These are phyloP conservation scores for Calameuta filiformis DNA, from an alignment of 2,888 invertebrate species.

Conservation along the genomic window DNA sequence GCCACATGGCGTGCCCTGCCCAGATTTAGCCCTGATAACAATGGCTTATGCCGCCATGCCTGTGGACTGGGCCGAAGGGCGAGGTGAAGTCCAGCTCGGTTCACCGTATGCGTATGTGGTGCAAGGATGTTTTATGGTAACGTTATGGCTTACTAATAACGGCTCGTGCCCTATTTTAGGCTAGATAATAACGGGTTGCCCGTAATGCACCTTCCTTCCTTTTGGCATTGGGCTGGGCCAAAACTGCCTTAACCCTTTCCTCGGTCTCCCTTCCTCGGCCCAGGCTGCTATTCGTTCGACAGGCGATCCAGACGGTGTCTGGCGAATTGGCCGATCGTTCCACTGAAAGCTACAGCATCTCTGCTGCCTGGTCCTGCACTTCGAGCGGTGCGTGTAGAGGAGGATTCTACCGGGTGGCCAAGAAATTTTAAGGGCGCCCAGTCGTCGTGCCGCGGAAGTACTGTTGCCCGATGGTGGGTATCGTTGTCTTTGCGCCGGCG, in stretches of 20 bases:
- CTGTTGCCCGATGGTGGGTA: no score
- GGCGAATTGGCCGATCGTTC: no score
- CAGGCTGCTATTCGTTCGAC: conserved; percentile 23
- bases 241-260: conserved; percentile 11
- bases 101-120: background rate
- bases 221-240: background rate
- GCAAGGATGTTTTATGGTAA: conserved; percentile 41
- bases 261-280: conserved; percentile 8
- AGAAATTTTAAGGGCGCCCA: no score
- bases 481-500: no score
- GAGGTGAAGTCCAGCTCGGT: background rate
- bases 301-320: conserved; percentile 1
- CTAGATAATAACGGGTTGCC: conserved; percentile 37
- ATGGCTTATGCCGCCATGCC: conserved; percentile 23
- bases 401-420: no score
- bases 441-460: no score
- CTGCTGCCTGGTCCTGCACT: no score
- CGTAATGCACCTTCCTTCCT: background rate
- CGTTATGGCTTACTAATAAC: conserved; percentile 52
- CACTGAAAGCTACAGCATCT: no score
- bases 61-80: background rate
- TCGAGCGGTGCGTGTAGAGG: no score
- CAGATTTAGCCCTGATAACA: conserved; percentile 51
- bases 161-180: conserved; percentile 43
- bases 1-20: conserved; percentile 41